These are phyloP conservation scores for Euwallacea similis DNA, from an alignment of 1,140 invertebrate genomes.

Conservation along the genomic window DNA sequence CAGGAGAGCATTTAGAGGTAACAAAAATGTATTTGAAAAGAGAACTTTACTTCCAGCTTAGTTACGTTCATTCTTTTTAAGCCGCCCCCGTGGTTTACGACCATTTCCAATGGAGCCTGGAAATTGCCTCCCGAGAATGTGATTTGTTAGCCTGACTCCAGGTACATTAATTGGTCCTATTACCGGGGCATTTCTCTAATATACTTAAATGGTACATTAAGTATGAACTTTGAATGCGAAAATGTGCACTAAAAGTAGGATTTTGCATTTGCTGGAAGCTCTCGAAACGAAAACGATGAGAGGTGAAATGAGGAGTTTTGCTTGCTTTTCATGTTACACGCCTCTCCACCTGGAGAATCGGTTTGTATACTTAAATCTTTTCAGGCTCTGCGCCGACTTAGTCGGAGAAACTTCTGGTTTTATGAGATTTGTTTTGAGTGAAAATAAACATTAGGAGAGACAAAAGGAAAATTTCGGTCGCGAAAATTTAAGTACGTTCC, in stretches of 20 bases:
- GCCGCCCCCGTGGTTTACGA: conserved; percentile 9
- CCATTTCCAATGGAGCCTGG: background rate
- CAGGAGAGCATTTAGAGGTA: conserved; percentile 22
- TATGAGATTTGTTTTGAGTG: conserved; percentile 21
- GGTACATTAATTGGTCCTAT: background rate
- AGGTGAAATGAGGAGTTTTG: conserved; percentile 11
- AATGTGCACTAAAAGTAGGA: background rate
- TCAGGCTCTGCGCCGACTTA: conserved; percentile 11
- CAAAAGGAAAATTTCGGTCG: conserved; percentile 8
- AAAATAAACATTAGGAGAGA: conserved; percentile 15
- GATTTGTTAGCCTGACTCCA: background rate
- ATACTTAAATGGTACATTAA: background rate
- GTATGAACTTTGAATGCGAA: background rate
- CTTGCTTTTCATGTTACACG: conserved; percentile 21
- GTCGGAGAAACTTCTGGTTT: conserved; percentile 15
- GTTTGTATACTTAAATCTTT: conserved; percentile 18
- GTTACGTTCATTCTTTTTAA: conserved; percentile 12
- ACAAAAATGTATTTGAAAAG: conserved; percentile 24
- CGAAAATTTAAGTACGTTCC: conserved; percentile 10
- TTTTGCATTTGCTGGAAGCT: background rate
- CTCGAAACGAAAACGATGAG: background rate
- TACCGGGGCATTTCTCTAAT: background rate
- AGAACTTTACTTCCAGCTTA: conserved; percentile 21
- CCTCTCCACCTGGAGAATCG: conserved; percentile 16
- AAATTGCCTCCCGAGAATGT: conserved; percentile 1